These are phyloP conservation scores for Chrysodeixis includens DNA, from an alignment of 2,888 invertebrate genomes.

Conservation along the genomic window DNA sequence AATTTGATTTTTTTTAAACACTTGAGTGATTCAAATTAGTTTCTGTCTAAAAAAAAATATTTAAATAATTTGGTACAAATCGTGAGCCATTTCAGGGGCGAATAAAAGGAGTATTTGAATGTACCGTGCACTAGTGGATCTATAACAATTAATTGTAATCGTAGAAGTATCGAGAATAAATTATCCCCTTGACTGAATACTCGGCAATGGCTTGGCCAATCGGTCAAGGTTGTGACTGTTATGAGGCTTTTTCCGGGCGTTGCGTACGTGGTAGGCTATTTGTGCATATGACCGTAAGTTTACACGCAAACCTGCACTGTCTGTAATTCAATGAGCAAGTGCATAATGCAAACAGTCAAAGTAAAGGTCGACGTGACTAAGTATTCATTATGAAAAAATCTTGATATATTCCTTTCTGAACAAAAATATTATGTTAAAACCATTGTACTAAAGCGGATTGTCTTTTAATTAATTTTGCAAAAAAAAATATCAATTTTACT, in stretches of 20 bases:
- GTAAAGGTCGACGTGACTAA: neutral
- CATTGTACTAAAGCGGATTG: too few species aligned
- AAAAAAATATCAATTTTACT: too few species aligned
- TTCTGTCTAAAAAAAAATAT: neutral
- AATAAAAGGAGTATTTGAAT: constrained; percentile 10
- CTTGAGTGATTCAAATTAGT: neutral
- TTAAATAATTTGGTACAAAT: neutral
- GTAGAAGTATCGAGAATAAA: constrained; percentile 2
- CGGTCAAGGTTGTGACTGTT: constrained; percentile 7
- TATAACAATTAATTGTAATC: constrained; percentile 7
- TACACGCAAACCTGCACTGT: constrained; percentile 3
- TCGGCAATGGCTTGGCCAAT: constrained; percentile 1
- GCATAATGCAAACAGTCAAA: neutral
- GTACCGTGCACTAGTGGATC: constrained; percentile 2
- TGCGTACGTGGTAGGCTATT: constrained; percentile 5
- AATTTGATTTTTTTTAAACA: too few species aligned
- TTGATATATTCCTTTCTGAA: neutral
- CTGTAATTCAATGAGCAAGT: neutral
- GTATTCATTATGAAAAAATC: neutral
- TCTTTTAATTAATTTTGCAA: too few species aligned
- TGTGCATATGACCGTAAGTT: constrained; percentile 5
- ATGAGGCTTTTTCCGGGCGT: constrained; percentile 7
- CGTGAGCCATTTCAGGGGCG: too few species aligned
- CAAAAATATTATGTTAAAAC: too few species aligned
- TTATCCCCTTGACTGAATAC: constrained; percentile 6